Base-by-base conservation (phyloP, 2,113 vertebrate genomes). In the Malurus alboscapulatus region DNA sequence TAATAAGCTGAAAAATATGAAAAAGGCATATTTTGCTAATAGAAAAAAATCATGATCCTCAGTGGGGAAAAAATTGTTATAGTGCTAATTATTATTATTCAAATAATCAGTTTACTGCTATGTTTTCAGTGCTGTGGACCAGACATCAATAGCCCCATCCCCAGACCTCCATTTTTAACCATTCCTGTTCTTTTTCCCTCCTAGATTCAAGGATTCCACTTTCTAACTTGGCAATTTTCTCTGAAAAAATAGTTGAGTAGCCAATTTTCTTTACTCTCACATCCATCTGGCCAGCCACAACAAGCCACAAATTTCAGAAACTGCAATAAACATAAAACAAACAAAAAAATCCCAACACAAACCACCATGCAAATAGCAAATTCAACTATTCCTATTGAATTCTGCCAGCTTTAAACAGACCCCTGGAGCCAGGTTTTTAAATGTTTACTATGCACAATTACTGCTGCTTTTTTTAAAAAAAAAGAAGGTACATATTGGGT, bases 291-390 rank as follows among this genome's bases (percentile, higher is more conserved):
- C 36, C 57, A 63, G 59, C 32, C 67, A 92, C 59, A 77, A 51
- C 71, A 74, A 92, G 90, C 55, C 93, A 83, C 65, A 94, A 63
- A 93, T 88, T 90, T 95, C 75, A 95, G 77, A 94, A 94, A 92
- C 17, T 59, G 25, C 65, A 76, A 77, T 77, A 74, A 90, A 86
- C 78, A 67, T 83, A 58, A 91, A 93, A 62, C 45, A 91, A 88
- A 84, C 22, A 82, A 77, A 77, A n/a, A 84, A 88, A 10, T 0
- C 9, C 26, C 32, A 84, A 58, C 20, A 7, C 53, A 81, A 95
- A 67, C 63, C 57, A 66, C 51, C 40, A 84, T 29, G 40, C 59
- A 93, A 95, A 73, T 2, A 83, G 34, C 48, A 73, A 76, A 75
- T 59, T 62, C 50, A 91, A 34, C 61, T 47, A 17, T 25, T 66